Base-by-base conservation (phyloP, 2,888 invertebrate genomes). In the Ptilodon capucinus region DNA sequence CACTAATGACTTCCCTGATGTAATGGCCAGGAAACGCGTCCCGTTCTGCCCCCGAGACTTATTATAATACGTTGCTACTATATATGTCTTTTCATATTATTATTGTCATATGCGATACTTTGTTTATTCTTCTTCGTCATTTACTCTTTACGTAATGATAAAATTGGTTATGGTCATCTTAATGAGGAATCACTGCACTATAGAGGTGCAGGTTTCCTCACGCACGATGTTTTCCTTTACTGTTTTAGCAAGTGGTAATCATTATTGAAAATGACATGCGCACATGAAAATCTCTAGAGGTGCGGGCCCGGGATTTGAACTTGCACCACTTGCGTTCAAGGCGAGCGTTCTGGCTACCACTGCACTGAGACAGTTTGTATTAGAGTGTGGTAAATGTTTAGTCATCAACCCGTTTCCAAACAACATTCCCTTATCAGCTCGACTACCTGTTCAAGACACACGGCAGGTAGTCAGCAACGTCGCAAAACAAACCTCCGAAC, bases 1-100 rank as follows among this genome's bases (percentile, higher is more conserved):
- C 69, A 62, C 71, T 84, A 85, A 86, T 84, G 83, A 81, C 76
- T 86, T 86, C 84, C 85, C 77, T 68, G 71, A 69, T 71, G 74
- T 80, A 79, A 79, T 77, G 64, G 66, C 70, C 80, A 80, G 85
- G 82, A 84, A 86, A 79, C 68, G 71, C 63, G 74, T 76, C 76
- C 79, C 76, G 74, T 73, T 73, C 62, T 69, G 70, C 62, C 65
- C 62, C 55, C 46, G 46, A 63, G 64, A 48, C 43, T n/a, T n/a
- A n/a, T n/a, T 68, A 48, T 45, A 47, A 47, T 46, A 54, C 51
- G 54, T 63, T 54, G 51, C 51, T 41, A 50, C 55, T 35, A n/a
- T n/a, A n/a, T n/a, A n/a, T n/a, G 34, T 53, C 53, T 55, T 53
- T 58, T 51, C 48, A 46, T 17, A 36, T 28, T n/a, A 28, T 28